These are phyloP conservation scores for Drosophila setosimentum DNA, from an alignment of 2,888 invertebrate genomes.

Conservation along the genomic window DNA sequence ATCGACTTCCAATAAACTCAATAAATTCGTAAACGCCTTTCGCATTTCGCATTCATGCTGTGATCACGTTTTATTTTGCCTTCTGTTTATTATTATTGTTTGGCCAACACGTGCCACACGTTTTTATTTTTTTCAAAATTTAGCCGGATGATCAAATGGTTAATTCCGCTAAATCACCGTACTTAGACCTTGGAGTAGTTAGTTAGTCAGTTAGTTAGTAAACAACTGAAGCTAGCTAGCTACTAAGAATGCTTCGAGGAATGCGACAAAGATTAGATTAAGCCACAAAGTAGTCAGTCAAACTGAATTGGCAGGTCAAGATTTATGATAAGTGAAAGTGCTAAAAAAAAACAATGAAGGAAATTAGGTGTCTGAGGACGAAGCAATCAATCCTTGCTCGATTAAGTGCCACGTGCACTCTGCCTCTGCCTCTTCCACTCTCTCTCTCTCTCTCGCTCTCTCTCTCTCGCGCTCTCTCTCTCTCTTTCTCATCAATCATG, in stretches of 20 bases:
- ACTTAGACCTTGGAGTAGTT: constrained; percentile 22
- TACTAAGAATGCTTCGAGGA: constrained; percentile 60
- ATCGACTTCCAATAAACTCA: constrained; percentile 31
- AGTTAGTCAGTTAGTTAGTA: not conserved
- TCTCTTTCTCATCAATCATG: constrained; percentile 65
- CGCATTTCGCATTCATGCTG: constrained; percentile 3
- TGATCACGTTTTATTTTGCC: not conserved
- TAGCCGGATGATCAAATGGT: constrained; percentile 46
- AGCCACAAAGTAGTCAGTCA: constrained; percentile 25
- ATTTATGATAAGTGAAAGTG: constrained; percentile 44
- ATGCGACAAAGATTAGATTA: constrained; percentile 70
- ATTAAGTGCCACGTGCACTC: constrained; percentile 53
- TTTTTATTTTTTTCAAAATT: constrained; percentile 21
- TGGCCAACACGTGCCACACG: constrained; percentile 68
- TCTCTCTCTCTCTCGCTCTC: no score
- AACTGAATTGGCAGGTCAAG: constrained; percentile 46
- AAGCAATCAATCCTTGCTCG: constrained; percentile 36
- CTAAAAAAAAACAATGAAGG: not conserved
- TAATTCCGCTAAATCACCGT: constrained; percentile 40
- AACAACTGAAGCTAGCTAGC: constrained; percentile 9
- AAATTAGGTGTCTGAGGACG: not conserved
- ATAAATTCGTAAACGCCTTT: constrained; percentile 5
- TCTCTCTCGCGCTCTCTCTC: not conserved
- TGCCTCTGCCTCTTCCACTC: not conserved
- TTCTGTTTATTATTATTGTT: not conserved